A percentile compares a stretch with the other conserved stretches of the same genome.
Conservation (phyloP, 2,888 invertebrate genomes). For the Idaea biselata region DNA sequence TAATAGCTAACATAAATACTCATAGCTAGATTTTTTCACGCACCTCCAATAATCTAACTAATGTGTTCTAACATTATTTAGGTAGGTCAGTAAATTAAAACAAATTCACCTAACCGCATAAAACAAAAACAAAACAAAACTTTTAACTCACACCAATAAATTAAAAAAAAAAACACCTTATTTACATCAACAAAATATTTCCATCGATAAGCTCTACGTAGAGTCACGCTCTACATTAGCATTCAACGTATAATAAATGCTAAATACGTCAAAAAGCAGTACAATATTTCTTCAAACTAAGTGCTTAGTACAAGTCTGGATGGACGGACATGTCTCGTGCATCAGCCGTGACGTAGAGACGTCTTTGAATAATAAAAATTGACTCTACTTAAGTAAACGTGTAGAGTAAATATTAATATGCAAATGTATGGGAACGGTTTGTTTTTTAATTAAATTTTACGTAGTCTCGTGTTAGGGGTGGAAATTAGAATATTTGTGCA, state of each 20-base stretch:
- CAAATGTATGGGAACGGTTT: slow-evolving; percentile 20
- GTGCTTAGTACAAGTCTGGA: slow-evolving; percentile 63
- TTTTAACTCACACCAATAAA: not conserved
- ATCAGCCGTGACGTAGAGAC: slow-evolving; percentile 54
- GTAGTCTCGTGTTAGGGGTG: not conserved
- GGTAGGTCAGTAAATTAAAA: not conserved
- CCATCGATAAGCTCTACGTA: slow-evolving; percentile 7
- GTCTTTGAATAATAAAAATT: slow-evolving; percentile 61
- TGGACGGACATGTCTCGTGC: slow-evolving; percentile 59
- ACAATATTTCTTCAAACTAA: slow-evolving; percentile 50
- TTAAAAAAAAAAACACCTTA: not conserved
- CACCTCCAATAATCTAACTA: not conserved
- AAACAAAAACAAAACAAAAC: not conserved
- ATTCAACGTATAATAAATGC: slow-evolving; percentile 30
- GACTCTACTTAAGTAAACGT: slow-evolving; percentile 15
- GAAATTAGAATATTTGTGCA: not conserved
- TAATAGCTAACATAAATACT: too few relatives aligned
- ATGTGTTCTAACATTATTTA: not conserved
- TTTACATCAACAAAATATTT: slow-evolving; percentile 1
- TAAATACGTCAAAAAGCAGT: slow-evolving; percentile 41
- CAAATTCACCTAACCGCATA: not conserved
- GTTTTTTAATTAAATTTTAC: slow-evolving; percentile 23
- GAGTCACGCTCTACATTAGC: slow-evolving; percentile 21
- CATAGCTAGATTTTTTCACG: not conserved
- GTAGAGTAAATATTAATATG: slow-evolving; percentile 25